These are phyloP conservation scores for Pachymerium ferrugineum DNA, from an alignment of 2,888 invertebrate genomes.

Conservation along the genomic window DNA sequence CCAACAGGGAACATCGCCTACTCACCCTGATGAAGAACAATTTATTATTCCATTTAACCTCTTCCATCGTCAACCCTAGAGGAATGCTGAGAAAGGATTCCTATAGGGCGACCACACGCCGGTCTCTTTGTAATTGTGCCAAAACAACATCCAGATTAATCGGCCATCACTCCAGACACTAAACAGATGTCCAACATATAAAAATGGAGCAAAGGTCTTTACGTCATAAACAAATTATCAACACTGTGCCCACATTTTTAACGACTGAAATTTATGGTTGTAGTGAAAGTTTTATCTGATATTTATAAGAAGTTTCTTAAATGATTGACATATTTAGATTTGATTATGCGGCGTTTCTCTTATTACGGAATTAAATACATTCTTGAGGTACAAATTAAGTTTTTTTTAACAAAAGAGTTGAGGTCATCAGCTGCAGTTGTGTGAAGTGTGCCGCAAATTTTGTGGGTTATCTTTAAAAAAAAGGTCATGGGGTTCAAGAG, in stretches of 20 bases:
- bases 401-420: too few species aligned
- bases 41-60: conserved; percentile 24
- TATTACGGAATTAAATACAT: too few species aligned
- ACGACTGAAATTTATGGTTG: too few species aligned
- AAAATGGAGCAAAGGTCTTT: not conserved
- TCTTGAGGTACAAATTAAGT: too few species aligned
- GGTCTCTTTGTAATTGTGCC: conserved; percentile 22
- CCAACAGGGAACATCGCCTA: conserved; percentile 22
- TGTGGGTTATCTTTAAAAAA: too few species aligned
- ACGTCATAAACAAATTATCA: conserved; percentile 16
- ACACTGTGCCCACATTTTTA: not conserved
- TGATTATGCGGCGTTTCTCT: too few species aligned
- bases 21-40: conserved; percentile 23
- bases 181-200: conserved; percentile 1
- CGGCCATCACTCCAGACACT: conserved; percentile 14
- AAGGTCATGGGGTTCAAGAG: too few species aligned
- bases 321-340: too few species aligned
- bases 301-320: too few species aligned
- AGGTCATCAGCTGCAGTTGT: too few species aligned
- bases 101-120: conserved; percentile 20
- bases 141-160: conserved; percentile 22
- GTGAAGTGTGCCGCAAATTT: too few species aligned
- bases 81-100: conserved; percentile 4
- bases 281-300: too few species aligned
- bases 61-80: conserved; percentile 12